Evolutionary conservation across 1,140 invertebrate species (phyloP), one percentile per base, ranked within the genome.

Genomic region (Drosophila sp.): DNA sequence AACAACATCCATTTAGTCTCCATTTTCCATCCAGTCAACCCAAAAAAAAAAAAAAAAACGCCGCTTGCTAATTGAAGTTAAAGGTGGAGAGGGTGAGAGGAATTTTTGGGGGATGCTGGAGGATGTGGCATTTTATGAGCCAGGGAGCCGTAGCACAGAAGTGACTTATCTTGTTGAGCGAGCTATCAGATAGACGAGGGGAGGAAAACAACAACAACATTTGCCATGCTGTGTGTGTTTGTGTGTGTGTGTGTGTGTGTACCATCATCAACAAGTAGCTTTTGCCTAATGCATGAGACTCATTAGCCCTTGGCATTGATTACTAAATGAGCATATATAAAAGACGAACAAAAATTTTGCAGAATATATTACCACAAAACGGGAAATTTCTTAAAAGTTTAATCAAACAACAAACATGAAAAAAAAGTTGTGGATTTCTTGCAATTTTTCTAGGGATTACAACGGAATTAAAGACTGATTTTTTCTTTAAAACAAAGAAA

Each of bases 111-210:
- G 63, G 61, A 50, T 4, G 27, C 54, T 57, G 41, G 27, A 68
- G 69, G 72, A 76, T 86, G 84, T 79, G 57, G 76, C 66, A 63
- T 84, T 86, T 86, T 86, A 86, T 81, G 84, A 66, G 79, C 69
- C 54, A 70, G 56, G 68, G 54, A 58, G 30, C 30, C 54, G 74
- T 56, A 32, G 69, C 63, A 60, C 69, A 73, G 69, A 86, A 86
- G 82, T 87, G 79, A 83, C 81, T 87, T 86, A 86, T 86, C 83
- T 87, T 87, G 83, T 86, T 83, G 65, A 55, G 54, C 7, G 25
- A 50, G 23, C 25, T 23, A 50, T 11, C 35, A 38, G 1, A 35
- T 8, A 23, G 17, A 25, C 2, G 6, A 25, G 7, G 6, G 1
- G 23, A 47, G 33, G 8, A 29, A 32, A n/a, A 56, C 17, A 38